Evolutionary conservation across 2,888 invertebrate genomes (phyloP).

Genomic region (Drosophila helvetica): DNA sequence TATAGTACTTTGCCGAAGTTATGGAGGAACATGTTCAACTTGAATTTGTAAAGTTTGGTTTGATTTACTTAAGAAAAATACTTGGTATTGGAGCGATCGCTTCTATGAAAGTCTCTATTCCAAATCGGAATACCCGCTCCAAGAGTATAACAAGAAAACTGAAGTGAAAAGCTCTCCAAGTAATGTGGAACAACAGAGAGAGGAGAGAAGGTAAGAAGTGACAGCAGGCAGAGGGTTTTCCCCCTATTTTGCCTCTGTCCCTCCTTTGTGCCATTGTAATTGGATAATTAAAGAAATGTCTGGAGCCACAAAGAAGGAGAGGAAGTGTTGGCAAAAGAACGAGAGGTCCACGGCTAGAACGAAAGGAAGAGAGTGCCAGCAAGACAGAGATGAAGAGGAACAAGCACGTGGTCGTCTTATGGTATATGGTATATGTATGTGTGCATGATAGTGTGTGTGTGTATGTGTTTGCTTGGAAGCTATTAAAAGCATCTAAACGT

Average conservation of each 20-base stretch:
- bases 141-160: constrained; percentile 18
- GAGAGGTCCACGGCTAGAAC: constrained; percentile 20
- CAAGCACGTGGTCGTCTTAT: constrained; percentile 50
- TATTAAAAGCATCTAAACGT: constrained; percentile 76
- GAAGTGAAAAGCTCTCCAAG: constrained; percentile 47
- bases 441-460: constrained; percentile 6
- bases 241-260: constrained; percentile 8
- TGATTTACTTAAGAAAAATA: no score
- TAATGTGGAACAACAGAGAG: constrained; percentile 47
- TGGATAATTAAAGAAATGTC: constrained; percentile 79
- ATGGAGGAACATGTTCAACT: no score
- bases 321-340: constrained; percentile 19
- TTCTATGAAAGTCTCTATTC: no score
- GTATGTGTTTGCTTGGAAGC: constrained; percentile 42
- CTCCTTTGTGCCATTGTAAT: constrained; percentile 68
- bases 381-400: constrained; percentile 27
- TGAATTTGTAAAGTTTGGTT: no score
- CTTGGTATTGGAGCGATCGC: no score
- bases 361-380: constrained; percentile 4
- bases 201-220: no score
- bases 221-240: background rate
- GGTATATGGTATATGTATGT: constrained; percentile 9
- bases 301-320: constrained; percentile 49
- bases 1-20: no score
- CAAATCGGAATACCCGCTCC: background rate